Percentiles rank a stretch among this genome's conserved stretches.
Conservation (phyloP, 2,888 invertebrate genomes). For the Mamestra brassicae region DNA sequence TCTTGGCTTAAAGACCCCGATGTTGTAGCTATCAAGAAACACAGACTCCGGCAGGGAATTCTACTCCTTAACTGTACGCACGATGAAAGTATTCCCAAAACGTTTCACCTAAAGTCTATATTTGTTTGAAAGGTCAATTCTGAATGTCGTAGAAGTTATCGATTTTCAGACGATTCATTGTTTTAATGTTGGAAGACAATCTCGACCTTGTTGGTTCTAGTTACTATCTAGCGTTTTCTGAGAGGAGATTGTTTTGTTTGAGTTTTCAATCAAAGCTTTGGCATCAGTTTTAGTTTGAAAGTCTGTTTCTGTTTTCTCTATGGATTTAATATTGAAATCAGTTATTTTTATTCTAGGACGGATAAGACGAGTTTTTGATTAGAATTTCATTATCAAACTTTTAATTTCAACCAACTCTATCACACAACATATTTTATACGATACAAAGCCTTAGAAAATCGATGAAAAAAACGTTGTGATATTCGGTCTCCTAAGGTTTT, state of each 20-base stretch:
- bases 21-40: too few species aligned
- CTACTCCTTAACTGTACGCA: too few species aligned
- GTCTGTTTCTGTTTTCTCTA: not conserved
- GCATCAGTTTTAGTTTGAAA: conserved; percentile 3
- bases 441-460: too few species aligned
- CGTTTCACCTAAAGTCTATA: not conserved
- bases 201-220: conserved; percentile 15
- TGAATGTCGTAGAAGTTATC: conserved; percentile 33
- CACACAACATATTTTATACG: not conserved
- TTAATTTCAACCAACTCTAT: not conserved
- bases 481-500: not conserved
- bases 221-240: not conserved
- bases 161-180: conserved; percentile 29
- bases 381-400: not conserved
- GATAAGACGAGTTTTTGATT: not conserved
- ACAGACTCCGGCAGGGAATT: too few species aligned
- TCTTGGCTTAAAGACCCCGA: too few species aligned
- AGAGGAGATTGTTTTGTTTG: conserved; percentile 19
- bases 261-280: conserved; percentile 9
- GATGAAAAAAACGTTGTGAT: too few species aligned
- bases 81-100: too few species aligned
- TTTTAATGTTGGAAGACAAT: conserved; percentile 19
- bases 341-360: not conserved
- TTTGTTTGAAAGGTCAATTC: conserved; percentile 23
- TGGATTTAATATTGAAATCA: not conserved